phyloP scores from a whole-genome alignment of 2,113 vertebrate genomes.

The Eira barbara region DNA sequence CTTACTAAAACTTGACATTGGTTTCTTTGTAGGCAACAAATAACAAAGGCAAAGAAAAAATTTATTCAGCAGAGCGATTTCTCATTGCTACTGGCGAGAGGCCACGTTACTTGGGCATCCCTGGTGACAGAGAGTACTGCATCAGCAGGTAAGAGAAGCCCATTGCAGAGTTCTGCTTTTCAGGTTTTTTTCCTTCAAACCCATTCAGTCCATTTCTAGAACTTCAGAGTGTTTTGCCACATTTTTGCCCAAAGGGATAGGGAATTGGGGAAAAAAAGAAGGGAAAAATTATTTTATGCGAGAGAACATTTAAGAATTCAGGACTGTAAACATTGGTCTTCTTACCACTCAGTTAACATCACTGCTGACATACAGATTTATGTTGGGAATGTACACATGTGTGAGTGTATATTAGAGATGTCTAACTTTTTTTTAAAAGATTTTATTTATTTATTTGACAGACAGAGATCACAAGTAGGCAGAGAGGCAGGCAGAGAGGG shows the following conservation, averaged over 20 bases:
- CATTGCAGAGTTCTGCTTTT: background rate
- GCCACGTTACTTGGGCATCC: slow-evolving; percentile 85
- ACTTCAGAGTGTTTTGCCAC: background rate
- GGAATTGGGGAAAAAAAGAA: background rate
- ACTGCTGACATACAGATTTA: background rate
- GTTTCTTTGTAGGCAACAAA: slow-evolving; percentile 84
- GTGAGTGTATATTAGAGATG: background rate
- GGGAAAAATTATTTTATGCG: background rate
- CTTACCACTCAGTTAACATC: background rate
- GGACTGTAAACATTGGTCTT: background rate
- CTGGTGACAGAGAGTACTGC: slow-evolving; percentile 88
- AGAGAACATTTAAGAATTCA: background rate
- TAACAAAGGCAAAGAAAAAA: slow-evolving; percentile 82
- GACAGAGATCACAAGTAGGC: too few relatives aligned
- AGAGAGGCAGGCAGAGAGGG: too few relatives aligned
- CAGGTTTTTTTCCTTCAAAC: background rate
- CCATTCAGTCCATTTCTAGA: background rate
- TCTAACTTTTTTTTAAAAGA: background rate
- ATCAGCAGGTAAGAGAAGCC: slow-evolving; percentile 85
- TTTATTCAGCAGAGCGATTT: slow-evolving; percentile 85
- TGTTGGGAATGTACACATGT: background rate
- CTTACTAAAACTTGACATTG: background rate
- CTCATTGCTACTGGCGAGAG: slow-evolving; percentile 89
- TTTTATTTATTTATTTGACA: too few relatives aligned
- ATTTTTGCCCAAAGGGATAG: background rate